phyloP scores from a whole-genome alignment of 2,888 invertebrate genomes.

The Eudemis profundana region DNA sequence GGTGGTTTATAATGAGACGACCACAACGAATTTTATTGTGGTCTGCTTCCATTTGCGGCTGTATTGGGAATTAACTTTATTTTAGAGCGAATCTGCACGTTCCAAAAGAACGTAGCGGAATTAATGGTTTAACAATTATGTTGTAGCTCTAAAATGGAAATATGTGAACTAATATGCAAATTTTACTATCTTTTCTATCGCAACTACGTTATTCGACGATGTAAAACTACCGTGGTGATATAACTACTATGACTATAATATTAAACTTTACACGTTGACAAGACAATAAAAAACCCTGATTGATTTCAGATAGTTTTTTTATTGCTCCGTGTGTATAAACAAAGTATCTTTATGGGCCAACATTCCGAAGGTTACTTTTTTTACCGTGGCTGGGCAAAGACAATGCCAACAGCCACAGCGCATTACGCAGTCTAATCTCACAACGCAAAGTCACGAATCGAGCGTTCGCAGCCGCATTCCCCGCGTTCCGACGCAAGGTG shows the following conservation, averaged over 20 bases:
- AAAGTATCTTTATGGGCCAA: neutral
- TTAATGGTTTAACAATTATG: slow-evolving; percentile 16
- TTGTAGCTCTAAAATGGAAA: neutral
- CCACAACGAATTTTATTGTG: slow-evolving; percentile 69
- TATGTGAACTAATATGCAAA: neutral
- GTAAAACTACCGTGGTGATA: neutral
- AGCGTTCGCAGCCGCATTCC: slow-evolving; percentile 62
- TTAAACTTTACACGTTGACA: neutral
- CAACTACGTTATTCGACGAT: neutral
- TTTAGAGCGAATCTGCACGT: slow-evolving; percentile 11
- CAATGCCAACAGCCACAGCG: slow-evolving; percentile 40
- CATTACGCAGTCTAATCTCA: slow-evolving; percentile 60
- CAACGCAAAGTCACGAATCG: slow-evolving; percentile 47
- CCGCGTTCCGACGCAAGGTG: slow-evolving; percentile 40
- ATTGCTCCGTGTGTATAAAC: neutral
- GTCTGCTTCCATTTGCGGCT: slow-evolving; percentile 72
- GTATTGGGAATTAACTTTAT: slow-evolving; percentile 47
- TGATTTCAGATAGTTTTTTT: slow-evolving; percentile 10
- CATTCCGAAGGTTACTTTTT: slow-evolving; percentile 5
- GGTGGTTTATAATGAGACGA: slow-evolving; percentile 74
- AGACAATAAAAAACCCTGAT: neutral
- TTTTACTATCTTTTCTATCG: slow-evolving; percentile 1
- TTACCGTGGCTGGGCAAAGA: slow-evolving; percentile 18
- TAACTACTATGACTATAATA: neutral
- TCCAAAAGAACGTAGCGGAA: slow-evolving; percentile 2